Conservation (phyloP, 2,113 vertebrate genomes). For the Pterocles burchelli region DNA sequence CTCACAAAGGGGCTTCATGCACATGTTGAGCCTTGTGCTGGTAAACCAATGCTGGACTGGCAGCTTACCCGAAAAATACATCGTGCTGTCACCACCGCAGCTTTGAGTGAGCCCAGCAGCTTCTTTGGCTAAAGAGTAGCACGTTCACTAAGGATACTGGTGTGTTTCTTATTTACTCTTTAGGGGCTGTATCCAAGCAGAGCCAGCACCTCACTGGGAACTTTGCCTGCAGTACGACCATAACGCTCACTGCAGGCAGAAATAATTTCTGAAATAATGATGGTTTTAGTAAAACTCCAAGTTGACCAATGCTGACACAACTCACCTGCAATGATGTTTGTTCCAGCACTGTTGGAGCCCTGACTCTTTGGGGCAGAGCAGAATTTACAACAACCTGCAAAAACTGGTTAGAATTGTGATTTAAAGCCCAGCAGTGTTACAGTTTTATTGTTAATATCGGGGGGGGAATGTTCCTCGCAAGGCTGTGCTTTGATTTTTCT, state of each 20-base stretch:
- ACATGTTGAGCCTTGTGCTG: neutral
- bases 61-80: neutral
- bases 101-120: neutral
- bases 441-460: conserved; percentile 39
- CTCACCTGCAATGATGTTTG: neutral
- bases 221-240: neutral
- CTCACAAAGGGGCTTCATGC: neutral
- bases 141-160: neutral
- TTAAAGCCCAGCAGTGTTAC: conserved; percentile 3
- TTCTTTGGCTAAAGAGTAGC: neutral
- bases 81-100: neutral
- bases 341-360: neutral
- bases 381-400: neutral
- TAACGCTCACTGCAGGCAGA: neutral
- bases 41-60: neutral
- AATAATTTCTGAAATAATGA: neutral
- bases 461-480: conserved; percentile 10
- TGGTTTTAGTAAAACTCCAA: neutral
- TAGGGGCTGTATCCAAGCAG: neutral
- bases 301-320: neutral
- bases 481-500: conserved; percentile 52
- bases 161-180: neutral
- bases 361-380: neutral
- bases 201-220: neutral
- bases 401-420: conserved; percentile 17